A percentile compares a stretch with the other conserved stretches of the same genome.
Conservation (phyloP, 1,140 invertebrate species). For the Ephestia elutella region DNA sequence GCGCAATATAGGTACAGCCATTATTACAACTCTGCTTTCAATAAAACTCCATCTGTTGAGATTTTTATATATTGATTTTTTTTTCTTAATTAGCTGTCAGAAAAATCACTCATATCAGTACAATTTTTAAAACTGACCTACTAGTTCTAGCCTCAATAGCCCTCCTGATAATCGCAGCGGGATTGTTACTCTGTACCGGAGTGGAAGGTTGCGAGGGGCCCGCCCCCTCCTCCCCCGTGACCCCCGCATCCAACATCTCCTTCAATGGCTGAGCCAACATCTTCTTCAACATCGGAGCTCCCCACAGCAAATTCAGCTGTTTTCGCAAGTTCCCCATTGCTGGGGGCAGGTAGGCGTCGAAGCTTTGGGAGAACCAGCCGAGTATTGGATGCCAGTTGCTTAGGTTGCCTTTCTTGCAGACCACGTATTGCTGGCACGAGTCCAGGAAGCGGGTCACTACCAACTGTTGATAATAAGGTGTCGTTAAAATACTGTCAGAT, state of each 20-base stretch:
- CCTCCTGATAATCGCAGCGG: constrained; percentile 64
- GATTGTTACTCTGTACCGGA: constrained; percentile 58
- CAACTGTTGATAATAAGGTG: constrained; percentile 71
- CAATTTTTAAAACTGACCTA: constrained; percentile 45
- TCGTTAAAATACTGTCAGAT: not conserved
- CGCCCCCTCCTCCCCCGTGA: constrained; percentile 49
- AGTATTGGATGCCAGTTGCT: constrained; percentile 98
- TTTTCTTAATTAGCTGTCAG: too few relatives aligned
- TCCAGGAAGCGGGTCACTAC: constrained; percentile 87
- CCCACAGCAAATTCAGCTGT: constrained; percentile 92
- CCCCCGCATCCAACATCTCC: constrained; percentile 58
- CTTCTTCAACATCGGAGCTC: constrained; percentile 72
- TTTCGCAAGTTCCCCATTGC: constrained; percentile 86
- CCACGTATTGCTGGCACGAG: constrained; percentile 89
- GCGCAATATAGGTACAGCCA: too few relatives aligned
- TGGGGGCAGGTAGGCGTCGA: constrained; percentile 88
- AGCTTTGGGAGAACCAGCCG: constrained; percentile 95
- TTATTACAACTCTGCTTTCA: too few relatives aligned
- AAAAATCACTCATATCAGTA: too few relatives aligned
- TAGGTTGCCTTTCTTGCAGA: constrained; percentile 89
- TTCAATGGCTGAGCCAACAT: constrained; percentile 56
- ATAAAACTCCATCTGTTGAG: too few relatives aligned
- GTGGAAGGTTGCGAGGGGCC: constrained; percentile 65
- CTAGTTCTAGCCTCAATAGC: constrained; percentile 73
- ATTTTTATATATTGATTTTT: too few relatives aligned